Conservation (phyloP, 1,140 invertebrate species). For the Hylaeus anthracinus region DNA sequence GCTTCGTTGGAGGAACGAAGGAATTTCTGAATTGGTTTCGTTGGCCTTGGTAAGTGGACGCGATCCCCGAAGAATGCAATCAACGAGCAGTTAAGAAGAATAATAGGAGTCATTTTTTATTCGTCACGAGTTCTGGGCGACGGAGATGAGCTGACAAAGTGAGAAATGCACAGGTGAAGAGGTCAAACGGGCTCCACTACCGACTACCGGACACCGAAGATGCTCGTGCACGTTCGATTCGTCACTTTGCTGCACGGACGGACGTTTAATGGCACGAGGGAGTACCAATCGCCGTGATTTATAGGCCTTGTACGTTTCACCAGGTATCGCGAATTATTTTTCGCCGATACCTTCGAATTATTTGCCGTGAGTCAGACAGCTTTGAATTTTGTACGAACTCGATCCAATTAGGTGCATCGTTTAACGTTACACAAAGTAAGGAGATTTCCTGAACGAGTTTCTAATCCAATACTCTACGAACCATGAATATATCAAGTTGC, state of each 20-base stretch:
- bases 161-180: conserved; percentile 57
- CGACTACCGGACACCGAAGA: conserved; percentile 50
- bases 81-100: conserved; percentile 61
- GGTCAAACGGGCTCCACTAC: conserved; percentile 48
- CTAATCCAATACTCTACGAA: too few relatives aligned
- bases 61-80: conserved; percentile 54
- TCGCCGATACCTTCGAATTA: conserved; percentile 24
- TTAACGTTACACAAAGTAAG: too few relatives aligned
- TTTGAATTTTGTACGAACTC: too few relatives aligned
- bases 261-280: conserved; percentile 33
- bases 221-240: conserved; percentile 35
- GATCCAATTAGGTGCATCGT: too few relatives aligned
- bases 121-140: conserved; percentile 42
- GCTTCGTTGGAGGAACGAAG: background rate
- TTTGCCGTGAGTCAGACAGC: background rate
- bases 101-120: conserved; percentile 66
- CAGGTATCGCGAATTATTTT: conserved; percentile 38
- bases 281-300: conserved; percentile 33
- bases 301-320: conserved; percentile 25
- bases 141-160: conserved; percentile 68
- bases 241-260: conserved; percentile 29
- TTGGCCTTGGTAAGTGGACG: conserved; percentile 28
- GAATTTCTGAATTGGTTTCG: conserved; percentile 14
- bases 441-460: too few relatives aligned
- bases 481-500: too few relatives aligned